phyloP scores from a whole-genome alignment of 1,140 invertebrate genomes.

The Pectinophora gossypiella region DNA sequence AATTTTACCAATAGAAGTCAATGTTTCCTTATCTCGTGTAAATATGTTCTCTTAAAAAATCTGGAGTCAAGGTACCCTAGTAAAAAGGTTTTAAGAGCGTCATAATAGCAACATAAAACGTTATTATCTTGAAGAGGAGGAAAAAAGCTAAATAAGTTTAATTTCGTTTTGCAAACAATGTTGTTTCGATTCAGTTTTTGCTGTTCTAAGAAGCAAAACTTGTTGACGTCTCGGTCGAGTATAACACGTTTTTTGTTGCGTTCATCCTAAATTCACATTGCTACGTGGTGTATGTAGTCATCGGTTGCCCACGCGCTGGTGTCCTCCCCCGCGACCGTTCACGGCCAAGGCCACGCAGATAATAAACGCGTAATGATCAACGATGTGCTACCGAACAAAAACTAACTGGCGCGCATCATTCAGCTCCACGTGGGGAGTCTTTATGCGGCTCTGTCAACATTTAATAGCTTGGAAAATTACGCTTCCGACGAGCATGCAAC shows the following conservation, averaged over 20 bases:
- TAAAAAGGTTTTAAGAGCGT: no score
- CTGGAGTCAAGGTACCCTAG: no score
- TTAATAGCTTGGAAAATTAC: slow-evolving; percentile 65
- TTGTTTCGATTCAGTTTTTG: neutral
- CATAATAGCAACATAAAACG: no score
- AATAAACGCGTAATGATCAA: slow-evolving; percentile 58
- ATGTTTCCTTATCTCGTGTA: no score
- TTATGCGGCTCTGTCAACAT: slow-evolving; percentile 46
- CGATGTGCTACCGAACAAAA: slow-evolving; percentile 53
- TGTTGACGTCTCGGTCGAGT: slow-evolving; percentile 1
- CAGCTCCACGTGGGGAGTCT: slow-evolving; percentile 50
- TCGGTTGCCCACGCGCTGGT: slow-evolving; percentile 30
- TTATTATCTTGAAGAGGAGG: no score
- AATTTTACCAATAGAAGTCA: slow-evolving; percentile 13
- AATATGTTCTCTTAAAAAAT: no score
- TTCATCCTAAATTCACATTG: slow-evolving; percentile 26
- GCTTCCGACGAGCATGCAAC: slow-evolving; percentile 20
- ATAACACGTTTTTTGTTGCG: slow-evolving; percentile 25
- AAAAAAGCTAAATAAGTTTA: neutral
- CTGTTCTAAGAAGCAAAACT: neutral
- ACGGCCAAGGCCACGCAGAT: slow-evolving; percentile 65
- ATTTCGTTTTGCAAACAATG: neutral
- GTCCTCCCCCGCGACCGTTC: slow-evolving; percentile 53
- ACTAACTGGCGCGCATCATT: slow-evolving; percentile 34
- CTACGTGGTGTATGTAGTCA: slow-evolving; percentile 3